Percentiles rank a stretch among this genome's conserved stretches.
Conservation (phyloP, 2,888 invertebrate species). For the Ctena decussata region DNA sequence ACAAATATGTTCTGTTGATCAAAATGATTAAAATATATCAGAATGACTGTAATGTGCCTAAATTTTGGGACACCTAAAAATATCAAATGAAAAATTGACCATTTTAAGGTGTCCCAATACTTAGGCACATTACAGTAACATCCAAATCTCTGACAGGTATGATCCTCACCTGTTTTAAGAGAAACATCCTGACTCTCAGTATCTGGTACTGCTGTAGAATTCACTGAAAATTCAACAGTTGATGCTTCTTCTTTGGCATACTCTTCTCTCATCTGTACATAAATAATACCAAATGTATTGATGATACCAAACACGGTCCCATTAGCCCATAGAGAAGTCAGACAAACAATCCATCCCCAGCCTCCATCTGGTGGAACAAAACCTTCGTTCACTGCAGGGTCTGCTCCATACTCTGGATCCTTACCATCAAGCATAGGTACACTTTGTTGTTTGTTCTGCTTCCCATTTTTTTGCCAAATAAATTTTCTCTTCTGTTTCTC, state of each 20-base stretch:
- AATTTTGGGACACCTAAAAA: too few species aligned
- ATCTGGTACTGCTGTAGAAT: neutral
- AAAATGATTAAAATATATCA: too few species aligned
- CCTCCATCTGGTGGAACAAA: conserved; percentile 90
- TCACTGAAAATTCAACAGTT: neutral
- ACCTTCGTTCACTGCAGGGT: conserved; percentile 19
- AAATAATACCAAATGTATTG: conserved; percentile 95
- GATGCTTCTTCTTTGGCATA: conserved; percentile 86
- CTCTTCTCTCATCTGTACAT: conserved; percentile 89
- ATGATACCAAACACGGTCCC: conserved; percentile 96
- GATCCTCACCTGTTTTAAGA: conserved; percentile 92
- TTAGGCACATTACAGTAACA: too few species aligned
- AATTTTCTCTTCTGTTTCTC: conserved; percentile 22
- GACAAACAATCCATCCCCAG: conserved; percentile 93
- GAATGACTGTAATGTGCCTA: too few species aligned
- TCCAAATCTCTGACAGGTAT: too few species aligned
- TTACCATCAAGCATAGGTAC: conserved; percentile 26
- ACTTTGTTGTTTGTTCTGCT: neutral
- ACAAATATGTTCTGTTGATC: too few species aligned
- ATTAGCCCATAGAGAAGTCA: conserved; percentile 95
- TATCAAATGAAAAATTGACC: too few species aligned
- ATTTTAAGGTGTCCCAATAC: too few species aligned
- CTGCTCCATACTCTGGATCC: conserved; percentile 35
- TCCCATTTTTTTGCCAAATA: conserved; percentile 35
- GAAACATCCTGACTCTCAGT: conserved; percentile 91